These are phyloP conservation scores for Scleropages formosus DNA, from an alignment of 2,797 vertebrate genomes.

Conservation along the genomic window DNA sequence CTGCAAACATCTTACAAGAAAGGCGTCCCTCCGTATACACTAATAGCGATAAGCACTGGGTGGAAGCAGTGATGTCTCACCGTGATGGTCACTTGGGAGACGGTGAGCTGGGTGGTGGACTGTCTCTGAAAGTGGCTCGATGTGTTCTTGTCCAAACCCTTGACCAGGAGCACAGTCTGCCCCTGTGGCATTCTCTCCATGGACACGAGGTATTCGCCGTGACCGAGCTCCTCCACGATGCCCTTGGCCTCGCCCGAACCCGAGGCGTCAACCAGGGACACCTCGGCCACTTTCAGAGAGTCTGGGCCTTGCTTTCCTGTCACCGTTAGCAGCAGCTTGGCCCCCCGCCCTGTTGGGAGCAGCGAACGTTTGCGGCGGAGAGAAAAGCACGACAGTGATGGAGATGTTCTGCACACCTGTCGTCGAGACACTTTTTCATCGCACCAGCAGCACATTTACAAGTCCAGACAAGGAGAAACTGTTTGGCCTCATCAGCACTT, in stretches of 20 bases:
- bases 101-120: slow-evolving; percentile 48
- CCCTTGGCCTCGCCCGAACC: slow-evolving; percentile 40
- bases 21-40: background rate
- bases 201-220: slow-evolving; percentile 41
- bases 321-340: slow-evolving; percentile 54
- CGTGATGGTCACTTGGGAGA: slow-evolving; percentile 52
- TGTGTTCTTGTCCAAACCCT: slow-evolving; percentile 34
- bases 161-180: slow-evolving; percentile 51
- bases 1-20: background rate
- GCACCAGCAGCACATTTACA: no score
- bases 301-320: slow-evolving; percentile 37
- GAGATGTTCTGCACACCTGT: background rate
- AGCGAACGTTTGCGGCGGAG: background rate
- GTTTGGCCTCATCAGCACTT: background rate
- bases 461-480: no score
- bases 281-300: slow-evolving; percentile 47
- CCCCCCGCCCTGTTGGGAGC: slow-evolving; percentile 44
- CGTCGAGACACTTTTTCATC: background rate
- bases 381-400: background rate
- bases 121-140: slow-evolving; percentile 53
- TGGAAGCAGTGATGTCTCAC: slow-evolving; percentile 42
- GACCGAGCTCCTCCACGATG: slow-evolving; percentile 28
- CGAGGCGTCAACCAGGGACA: slow-evolving; percentile 43
- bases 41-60: background rate
- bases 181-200: slow-evolving; percentile 42